Percentiles rank a stretch among this genome's conserved stretches.
Conservation (phyloP, 2,113 vertebrate species). For the Panthera tigris region DNA sequence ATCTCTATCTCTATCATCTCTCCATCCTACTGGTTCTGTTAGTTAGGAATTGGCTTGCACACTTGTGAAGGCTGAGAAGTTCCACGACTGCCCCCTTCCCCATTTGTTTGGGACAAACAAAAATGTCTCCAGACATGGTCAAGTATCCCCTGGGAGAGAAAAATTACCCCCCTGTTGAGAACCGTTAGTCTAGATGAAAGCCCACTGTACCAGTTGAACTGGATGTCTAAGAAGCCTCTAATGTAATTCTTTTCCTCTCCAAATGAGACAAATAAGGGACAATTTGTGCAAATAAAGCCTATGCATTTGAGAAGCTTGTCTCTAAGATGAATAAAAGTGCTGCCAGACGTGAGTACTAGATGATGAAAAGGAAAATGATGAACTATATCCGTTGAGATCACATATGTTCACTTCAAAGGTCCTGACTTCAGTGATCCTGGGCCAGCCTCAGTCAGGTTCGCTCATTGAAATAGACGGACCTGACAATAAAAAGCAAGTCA, state of each 20-base stretch:
- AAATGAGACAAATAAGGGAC: constrained; percentile 46
- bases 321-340: constrained; percentile 30
- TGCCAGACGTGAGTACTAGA: neutral
- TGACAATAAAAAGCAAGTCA: constrained; percentile 36
- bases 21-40: neutral
- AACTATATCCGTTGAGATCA: constrained; percentile 36
- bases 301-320: constrained; percentile 13
- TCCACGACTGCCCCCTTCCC: fast-evolving
- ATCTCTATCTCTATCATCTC: neutral
- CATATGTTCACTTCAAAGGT: constrained; percentile 49
- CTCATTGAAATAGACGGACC: neutral
- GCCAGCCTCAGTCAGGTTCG: neutral
- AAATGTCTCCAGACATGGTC: neutral
- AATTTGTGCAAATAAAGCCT: constrained; percentile 50
- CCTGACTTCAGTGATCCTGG: neutral
- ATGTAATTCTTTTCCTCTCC: constrained; percentile 32
- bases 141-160: neutral
- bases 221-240: constrained; percentile 4
- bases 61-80: too few relatives aligned
- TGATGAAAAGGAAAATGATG: constrained; percentile 49
- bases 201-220: neutral
- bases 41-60: too few relatives aligned
- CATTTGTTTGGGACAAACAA: constrained; percentile 22
- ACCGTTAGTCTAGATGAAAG: constrained; percentile 45
- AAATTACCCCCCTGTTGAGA: neutral